Percentiles rank a stretch among this genome's conserved stretches.
Evolutionary conservation across 2,797 vertebrate genomes (phyloP).

Genomic region (Coccyzus lansbergi): DNA sequence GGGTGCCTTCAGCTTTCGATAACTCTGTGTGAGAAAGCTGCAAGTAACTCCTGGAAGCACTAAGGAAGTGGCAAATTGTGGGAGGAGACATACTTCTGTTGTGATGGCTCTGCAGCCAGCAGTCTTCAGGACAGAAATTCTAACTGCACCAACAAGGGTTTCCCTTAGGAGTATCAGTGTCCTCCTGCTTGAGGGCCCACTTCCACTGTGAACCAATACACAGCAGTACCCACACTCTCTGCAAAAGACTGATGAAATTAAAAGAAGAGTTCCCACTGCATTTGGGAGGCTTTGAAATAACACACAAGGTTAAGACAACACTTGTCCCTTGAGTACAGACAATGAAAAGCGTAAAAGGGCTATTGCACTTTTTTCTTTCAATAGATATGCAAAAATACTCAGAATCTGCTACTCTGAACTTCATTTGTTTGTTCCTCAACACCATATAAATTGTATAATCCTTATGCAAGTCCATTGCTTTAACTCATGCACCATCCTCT

Average conservation of each 20-base stretch:
- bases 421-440: neutral
- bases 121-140: neutral
- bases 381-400: neutral
- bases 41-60: neutral
- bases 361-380: neutral
- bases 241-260: neutral
- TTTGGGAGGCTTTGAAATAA: neutral
- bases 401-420: neutral
- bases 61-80: neutral
- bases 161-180: neutral
- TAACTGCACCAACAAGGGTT: neutral
- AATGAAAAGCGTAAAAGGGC: neutral
- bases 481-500: neutral
- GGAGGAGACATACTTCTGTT: rapidly evolving
- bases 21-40: neutral
- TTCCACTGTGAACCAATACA: rapidly evolving
- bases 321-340: neutral
- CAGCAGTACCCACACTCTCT: neutral
- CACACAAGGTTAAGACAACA: neutral
- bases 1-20: neutral
- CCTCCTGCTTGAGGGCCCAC: neutral
- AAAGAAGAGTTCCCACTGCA: neutral
- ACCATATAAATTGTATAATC: neutral
- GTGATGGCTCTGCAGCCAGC: neutral
- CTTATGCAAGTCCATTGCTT: neutral